phyloP scores from a whole-genome alignment of 2,888 invertebrate genomes.

The Drosophila colorata region DNA sequence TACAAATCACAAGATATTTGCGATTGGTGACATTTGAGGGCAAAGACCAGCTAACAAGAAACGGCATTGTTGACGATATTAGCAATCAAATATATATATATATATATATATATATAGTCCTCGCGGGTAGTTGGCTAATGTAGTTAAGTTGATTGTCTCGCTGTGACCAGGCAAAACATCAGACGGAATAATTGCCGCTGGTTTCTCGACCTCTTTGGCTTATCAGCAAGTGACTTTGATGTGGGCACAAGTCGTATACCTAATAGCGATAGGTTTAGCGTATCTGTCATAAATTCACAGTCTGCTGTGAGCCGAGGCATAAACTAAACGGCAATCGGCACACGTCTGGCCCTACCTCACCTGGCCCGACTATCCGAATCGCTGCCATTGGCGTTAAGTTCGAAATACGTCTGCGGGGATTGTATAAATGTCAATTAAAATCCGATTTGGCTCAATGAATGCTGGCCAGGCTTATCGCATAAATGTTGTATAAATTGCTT shows the following conservation, averaged over 20 bases:
- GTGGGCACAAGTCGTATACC: not conserved
- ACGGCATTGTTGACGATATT: conserved; percentile 6
- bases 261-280: conserved; percentile 8
- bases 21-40: not conserved
- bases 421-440: conserved; percentile 76
- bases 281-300: conserved; percentile 38
- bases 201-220: conserved; percentile 20
- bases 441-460: conserved; percentile 48
- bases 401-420: conserved; percentile 14
- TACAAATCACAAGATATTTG: conserved; percentile 1
- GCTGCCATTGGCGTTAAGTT: conserved; percentile 14
- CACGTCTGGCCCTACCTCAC: not conserved
- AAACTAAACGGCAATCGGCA: not conserved
- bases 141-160: conserved; percentile 18
- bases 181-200: conserved; percentile 17
- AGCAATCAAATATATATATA: conserved; percentile 6
- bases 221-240: conserved; percentile 32
- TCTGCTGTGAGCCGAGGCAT: not conserved
- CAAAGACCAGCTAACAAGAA: conserved; percentile 15
- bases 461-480: conserved; percentile 4
- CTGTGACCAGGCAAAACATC: conserved; percentile 18
- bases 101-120: too few species aligned
- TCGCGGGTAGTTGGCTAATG: not conserved
- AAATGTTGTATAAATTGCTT: conserved; percentile 1
- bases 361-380: not conserved